Percentiles rank a stretch among this genome's conserved stretches.
Evolutionary conservation across 2,797 vertebrate genomes (phyloP).

Genomic region (Sebastes cheni): DNA sequence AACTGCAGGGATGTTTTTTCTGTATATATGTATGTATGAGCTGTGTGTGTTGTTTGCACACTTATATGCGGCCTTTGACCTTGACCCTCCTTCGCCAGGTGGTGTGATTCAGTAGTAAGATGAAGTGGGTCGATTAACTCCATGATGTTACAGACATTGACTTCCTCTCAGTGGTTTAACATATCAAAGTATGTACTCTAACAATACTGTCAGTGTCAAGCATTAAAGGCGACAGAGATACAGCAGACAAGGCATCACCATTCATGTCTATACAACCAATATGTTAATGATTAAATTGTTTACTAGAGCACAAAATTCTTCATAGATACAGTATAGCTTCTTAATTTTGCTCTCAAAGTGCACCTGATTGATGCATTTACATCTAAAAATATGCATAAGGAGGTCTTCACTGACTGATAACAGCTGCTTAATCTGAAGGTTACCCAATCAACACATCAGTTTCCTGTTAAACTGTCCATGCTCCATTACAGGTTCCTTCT

Average conservation of each 20-base stretch:
- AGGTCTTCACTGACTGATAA: not conserved
- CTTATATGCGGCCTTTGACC: not conserved
- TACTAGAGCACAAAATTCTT: too few relatives aligned
- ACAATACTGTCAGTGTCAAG: not conserved
- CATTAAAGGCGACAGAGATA: not conserved
- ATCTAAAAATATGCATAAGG: not conserved
- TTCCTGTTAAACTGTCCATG: not conserved
- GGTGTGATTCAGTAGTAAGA: not conserved
- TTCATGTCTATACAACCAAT: too few relatives aligned
- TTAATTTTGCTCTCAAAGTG: too few relatives aligned
- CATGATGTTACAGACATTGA: not conserved
- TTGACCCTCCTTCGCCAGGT: not conserved
- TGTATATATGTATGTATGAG: not conserved
- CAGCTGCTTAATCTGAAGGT: not conserved
- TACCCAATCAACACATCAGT: not conserved
- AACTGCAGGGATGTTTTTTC: constrained; percentile 45
- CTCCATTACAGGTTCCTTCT: not conserved
- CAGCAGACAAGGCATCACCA: not conserved
- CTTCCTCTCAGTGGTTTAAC: not conserved
- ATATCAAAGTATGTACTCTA: not conserved
- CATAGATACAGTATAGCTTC: too few relatives aligned
- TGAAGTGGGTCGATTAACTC: not conserved
- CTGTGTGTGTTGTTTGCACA: not conserved
- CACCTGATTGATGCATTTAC: too few relatives aligned
- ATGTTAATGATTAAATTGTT: too few relatives aligned